Evolutionary conservation across 2,797 vertebrate genomes (phyloP), one percentile per base, ranked within the genome.

Genomic region (Scleropages formosus): DNA sequence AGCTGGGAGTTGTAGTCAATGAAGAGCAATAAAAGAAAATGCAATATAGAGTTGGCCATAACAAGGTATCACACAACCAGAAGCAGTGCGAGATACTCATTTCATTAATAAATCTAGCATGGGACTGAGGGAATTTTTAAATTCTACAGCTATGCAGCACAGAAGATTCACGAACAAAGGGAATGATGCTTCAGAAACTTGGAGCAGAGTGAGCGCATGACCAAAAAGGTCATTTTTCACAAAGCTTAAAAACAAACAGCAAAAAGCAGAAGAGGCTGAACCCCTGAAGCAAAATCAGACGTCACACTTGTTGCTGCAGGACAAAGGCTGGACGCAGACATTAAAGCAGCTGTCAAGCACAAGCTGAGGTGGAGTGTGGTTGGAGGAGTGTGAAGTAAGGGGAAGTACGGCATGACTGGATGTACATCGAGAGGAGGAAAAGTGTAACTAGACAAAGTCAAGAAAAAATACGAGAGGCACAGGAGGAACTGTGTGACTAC

Each of bases 341-440:
- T 74, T 66, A 75, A 56, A 65, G 47, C 75, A 71, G 67, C 68
- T 20, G 27, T 58, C 10, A 4, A 56, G 61, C 22, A 46, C 68
- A 66, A 46, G 68, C 53, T 27, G 46, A 31, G 8, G 26, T 16
- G 26, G 46, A 70, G 56, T 4, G 11, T n/a, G 12, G 16, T 24
- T 61, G 16, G 39, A 18, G 22, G 46, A n/a, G n/a, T n/a, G n/a
- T 4, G 18, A 20, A 26, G 53, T 46, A 27, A 15, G 63, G 24
- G 65, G 66, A 69, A n/a, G 10, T 24, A 24, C 24, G 58, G 46
- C 26, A 18, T 69, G 66, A 49, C 39, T 70, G 69, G 53, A 15
- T 0, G 53, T 72, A 26, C 68, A 8, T 7, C 13, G 39, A 27
- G 58, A 27, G 51, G n/a, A n/a, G 69, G 10, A 4, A n/a, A 51